Base-by-base conservation (phyloP, 2,797 vertebrate genomes). In the Gadopsis bispinosus region DNA sequence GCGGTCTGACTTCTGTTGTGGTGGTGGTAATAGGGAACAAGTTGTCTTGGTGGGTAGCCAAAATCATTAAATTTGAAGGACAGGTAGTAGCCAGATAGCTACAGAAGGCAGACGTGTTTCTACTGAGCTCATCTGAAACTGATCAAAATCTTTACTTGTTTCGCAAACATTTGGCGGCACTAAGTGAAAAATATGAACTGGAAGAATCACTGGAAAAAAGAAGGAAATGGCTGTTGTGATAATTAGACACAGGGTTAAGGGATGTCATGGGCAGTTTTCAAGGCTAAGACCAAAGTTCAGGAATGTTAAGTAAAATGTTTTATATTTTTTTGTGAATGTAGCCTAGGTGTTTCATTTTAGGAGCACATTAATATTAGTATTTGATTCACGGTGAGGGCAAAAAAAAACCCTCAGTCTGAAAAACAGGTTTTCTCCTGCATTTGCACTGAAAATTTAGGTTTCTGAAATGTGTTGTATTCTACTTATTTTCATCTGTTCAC, bases 1-100 rank as follows among this genome's bases (percentile, higher is more conserved):
- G 22, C 0, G 6, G 20, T 61, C 72, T 81, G 53, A 80, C 79
- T 74, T 80, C 60, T 80, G 22, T 69, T 39, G 48, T 37, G 37
- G 37, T 10, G 63, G 43, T 58, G 22, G 64, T 77, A 85, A 84
- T 31, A 41, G 79, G 48, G 75, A 85, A 81, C 68, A 83, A 63
- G 77, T 60, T 59, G 43, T 84, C 59, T 75, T 82, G 73, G 78
- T 71, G 50, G 58, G 73, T 63, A 64, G 71, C 77, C 84, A 83
- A 39, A 77, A 83, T 66, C 53, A 66, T 80, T 76, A 80, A 43
- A 80, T 84, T 51, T 83, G 60, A 73, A 79, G 58, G 50, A 20
- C 66, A 86, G 67, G 71, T 69, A 68, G 47, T 69, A 71, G 48
- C 63, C n/a, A 33, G 4, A 55, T 47, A 61, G 56, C 60, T 48